These are phyloP conservation scores for Latrodectus geometricus DNA, from an alignment of 1,140 invertebrate species.

Conservation along the genomic window DNA sequence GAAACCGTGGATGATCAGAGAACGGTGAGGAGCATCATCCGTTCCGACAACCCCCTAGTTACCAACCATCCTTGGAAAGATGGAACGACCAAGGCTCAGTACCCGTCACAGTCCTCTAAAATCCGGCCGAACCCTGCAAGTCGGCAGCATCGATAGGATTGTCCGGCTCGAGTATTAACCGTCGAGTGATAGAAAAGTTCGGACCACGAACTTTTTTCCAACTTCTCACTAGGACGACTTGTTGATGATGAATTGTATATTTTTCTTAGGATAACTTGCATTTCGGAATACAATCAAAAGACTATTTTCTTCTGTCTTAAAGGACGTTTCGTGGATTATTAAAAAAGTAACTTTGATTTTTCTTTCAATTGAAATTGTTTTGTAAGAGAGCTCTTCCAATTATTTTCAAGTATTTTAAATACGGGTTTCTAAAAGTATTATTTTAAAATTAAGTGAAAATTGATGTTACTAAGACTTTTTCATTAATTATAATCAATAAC, in stretches of 20 bases:
- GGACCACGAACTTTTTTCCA: conserved; percentile 2
- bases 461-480: background rate
- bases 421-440: conserved; percentile 15
- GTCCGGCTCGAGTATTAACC: conserved; percentile 19
- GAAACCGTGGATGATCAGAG: conserved; percentile 28
- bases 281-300: background rate
- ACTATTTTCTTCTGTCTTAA: background rate
- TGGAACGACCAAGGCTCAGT: conserved; percentile 5
- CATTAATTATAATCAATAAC: background rate
- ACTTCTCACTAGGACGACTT: background rate
- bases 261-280: background rate
- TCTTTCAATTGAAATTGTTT: background rate
- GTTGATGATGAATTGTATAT: background rate
- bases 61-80: background rate
- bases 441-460: background rate
- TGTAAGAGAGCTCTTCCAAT: background rate
- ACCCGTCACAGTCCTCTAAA: conserved; percentile 3
- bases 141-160: background rate
- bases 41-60: conserved; percentile 9
- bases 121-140: background rate
- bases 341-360: background rate
- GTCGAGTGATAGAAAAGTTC: background rate
- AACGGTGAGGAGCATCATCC: conserved; percentile 21
- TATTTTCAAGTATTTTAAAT: background rate
- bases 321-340: no score